phyloP scores from a whole-genome alignment of 2,888 invertebrate genomes.

The Amblyteles armatorius region DNA sequence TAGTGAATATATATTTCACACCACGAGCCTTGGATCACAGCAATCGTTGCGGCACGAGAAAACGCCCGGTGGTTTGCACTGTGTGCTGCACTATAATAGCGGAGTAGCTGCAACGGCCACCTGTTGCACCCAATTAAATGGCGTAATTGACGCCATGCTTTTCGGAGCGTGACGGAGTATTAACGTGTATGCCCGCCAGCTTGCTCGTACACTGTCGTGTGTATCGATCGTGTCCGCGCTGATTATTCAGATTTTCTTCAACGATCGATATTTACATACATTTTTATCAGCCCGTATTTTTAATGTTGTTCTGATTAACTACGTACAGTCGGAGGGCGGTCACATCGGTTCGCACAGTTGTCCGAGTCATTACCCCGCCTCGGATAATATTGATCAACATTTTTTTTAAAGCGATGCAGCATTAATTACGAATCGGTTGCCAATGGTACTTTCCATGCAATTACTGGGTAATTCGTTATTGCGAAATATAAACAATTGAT shows the following conservation, averaged over 20 bases:
- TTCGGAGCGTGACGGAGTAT: constrained; percentile 76
- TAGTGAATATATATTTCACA: constrained; percentile 48
- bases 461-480: neutral
- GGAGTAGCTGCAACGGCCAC: constrained; percentile 60
- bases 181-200: constrained; percentile 33
- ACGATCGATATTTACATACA: constrained; percentile 48
- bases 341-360: neutral
- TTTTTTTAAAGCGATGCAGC: neutral
- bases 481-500: neutral
- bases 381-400: too few species aligned
- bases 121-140: constrained; percentile 78
- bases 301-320: constrained; percentile 36
- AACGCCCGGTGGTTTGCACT: constrained; percentile 48
- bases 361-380: too few species aligned
- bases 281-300: constrained; percentile 7
- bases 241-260: constrained; percentile 29
- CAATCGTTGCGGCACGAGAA: constrained; percentile 39
- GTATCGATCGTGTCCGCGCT: constrained; percentile 10
- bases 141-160: constrained; percentile 76
- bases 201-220: constrained; percentile 10
- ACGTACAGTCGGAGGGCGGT: constrained; percentile 5
- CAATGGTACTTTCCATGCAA: constrained; percentile 2
- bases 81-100: constrained; percentile 32
- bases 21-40: constrained; percentile 40
- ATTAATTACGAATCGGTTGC: neutral